Evolutionary conservation across 2,113 vertebrate species (phyloP).

Genomic region (Thinocorus orbignyianus): DNA sequence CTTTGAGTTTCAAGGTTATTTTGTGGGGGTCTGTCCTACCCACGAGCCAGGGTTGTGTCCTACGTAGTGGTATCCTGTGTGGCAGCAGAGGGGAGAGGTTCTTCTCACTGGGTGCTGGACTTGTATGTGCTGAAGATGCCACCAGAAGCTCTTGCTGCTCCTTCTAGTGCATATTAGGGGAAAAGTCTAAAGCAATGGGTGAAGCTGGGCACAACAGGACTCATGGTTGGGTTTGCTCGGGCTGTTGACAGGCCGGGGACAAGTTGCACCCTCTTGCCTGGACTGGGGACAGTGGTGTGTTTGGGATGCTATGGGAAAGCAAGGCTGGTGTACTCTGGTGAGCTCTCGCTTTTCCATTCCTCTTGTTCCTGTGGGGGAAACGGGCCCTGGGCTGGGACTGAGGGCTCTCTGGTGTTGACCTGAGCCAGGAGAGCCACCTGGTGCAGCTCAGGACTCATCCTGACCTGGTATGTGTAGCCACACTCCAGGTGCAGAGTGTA

Average conservation of each 20-base stretch:
- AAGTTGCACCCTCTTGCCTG: background rate
- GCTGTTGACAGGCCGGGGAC: background rate
- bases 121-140: background rate
- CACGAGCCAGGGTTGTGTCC: background rate
- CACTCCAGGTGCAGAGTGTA: background rate
- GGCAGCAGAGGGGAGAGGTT: background rate
- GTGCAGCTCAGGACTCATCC: background rate
- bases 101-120: background rate
- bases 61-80: fast-evolving
- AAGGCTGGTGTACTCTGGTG: fast-evolving
- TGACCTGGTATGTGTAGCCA: background rate
- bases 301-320: background rate
- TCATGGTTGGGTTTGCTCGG: background rate
- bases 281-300: background rate
- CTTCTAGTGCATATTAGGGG: background rate
- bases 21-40: background rate
- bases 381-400: background rate
- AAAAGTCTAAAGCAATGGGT: background rate
- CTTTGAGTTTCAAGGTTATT: background rate
- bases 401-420: background rate
- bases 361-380: fast-evolving
- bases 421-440: background rate
- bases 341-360: background rate
- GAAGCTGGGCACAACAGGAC: background rate
- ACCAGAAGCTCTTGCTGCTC: background rate